Conservation (phyloP, 1,140 invertebrate genomes). For the Ceratosolen fusciceps region DNA sequence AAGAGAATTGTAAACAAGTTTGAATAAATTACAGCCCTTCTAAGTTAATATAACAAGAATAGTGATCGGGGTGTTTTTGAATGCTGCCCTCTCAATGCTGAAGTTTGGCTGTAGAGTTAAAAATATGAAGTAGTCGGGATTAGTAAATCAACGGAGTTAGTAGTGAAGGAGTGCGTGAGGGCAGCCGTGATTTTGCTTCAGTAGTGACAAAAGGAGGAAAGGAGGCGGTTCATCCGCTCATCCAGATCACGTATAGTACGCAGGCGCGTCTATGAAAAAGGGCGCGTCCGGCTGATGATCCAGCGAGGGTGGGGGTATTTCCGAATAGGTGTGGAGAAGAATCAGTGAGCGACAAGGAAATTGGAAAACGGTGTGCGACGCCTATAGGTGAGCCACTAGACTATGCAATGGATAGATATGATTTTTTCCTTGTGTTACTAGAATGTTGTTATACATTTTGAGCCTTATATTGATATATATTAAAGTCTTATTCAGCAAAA, state of each 20-base stretch:
- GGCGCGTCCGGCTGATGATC: neutral
- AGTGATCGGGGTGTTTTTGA: neutral
- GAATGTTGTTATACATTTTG: neutral
- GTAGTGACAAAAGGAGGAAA: neutral
- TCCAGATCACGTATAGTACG: neutral
- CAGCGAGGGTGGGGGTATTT: neutral
- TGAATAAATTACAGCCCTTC: no score
- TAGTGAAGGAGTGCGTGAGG: slow-evolving; percentile 31
- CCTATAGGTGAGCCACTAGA: neutral
- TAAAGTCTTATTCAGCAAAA: neutral
- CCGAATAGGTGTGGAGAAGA: neutral
- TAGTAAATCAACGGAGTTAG: neutral
- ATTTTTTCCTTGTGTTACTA: neutral
- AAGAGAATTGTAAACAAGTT: no score
- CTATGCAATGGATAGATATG: neutral
- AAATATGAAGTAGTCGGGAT: neutral
- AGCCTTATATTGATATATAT: neutral
- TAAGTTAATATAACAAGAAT: no score
- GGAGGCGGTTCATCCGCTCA: neutral
- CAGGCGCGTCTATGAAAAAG: neutral
- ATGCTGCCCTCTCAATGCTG: neutral
- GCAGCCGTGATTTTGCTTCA: neutral
- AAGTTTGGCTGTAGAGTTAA: neutral
- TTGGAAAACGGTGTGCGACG: neutral
- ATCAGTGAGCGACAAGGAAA: neutral